Evolutionary conservation across 2,113 vertebrate species (phyloP).

Genomic region (Oplegnathus fasciatus): DNA sequence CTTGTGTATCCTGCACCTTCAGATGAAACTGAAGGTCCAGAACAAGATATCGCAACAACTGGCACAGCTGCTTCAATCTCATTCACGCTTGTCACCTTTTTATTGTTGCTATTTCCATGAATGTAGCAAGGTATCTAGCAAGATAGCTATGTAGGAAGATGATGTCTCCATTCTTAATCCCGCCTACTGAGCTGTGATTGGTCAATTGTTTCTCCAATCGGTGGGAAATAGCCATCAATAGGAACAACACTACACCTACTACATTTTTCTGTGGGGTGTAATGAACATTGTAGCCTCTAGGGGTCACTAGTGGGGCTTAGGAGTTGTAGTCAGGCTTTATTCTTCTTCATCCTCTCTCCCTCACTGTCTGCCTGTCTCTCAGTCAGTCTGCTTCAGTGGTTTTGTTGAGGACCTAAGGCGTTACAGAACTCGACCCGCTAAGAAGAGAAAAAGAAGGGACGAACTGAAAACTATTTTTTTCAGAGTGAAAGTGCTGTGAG

Average conservation of each 20-base stretch:
- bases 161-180: background rate
- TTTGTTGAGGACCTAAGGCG: constrained; percentile 53
- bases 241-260: background rate
- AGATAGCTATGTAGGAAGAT: background rate
- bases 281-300: constrained; percentile 9
- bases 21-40: no score
- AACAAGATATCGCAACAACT: background rate
- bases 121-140: no score
- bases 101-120: background rate
- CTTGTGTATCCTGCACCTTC: no score
- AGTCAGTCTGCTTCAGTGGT: constrained; percentile 34
- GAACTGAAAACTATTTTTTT: constrained; percentile 53
- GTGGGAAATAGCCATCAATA: background rate
- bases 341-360: background rate
- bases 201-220: background rate
- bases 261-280: background rate
- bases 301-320: constrained; percentile 10
- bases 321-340: constrained; percentile 29
- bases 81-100: background rate
- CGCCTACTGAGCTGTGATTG: background rate
- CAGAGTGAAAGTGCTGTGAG: constrained; percentile 53
- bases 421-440: constrained; percentile 46
- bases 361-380: constrained; percentile 36
- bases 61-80: background rate
- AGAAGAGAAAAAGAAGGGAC: constrained; percentile 19